Base-by-base conservation (phyloP, 2,113 vertebrate species). In the Sigmodon hispidus region DNA sequence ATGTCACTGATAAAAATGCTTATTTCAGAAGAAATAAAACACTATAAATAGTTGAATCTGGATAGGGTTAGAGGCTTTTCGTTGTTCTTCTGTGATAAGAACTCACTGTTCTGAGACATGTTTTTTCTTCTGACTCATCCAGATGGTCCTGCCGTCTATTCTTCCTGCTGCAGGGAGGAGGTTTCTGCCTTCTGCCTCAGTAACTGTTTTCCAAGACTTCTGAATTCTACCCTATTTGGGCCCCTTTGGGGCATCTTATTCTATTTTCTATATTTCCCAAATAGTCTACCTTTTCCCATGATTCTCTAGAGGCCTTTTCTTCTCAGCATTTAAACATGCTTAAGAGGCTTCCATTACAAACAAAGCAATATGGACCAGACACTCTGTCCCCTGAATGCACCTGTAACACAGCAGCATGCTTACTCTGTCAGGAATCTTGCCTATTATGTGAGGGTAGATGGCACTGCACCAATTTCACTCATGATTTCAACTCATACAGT, bases 1-100 rank as follows among this genome's bases (percentile, higher is more conserved):
- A 61, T 73, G 57, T 34, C 72, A 79, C 0, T 45, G n/a, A 6
- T 34, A 73, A 65, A 29, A 76, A 59, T 7, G 69, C 15, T 29
- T 31, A 43, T 95, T 94, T 89, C 36, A 92, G 21, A 91, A 90
- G 73, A 94, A 96, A 93, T 24, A 89, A 92, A 86, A 81, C 7
- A 43, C 61, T 63, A 90, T 59, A 63, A 73, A 86, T 43, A 89
- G 40, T 65, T 80, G 76, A 85, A 76, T 72, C n/a, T 59, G 43
- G 22, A 50, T 22, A 65, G 89, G 34, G 85, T 55, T 34, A 63
- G 34, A 72, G 15, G 7, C 26, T 79, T 89, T 70, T 94, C 87
- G 77, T 65, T 11, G 9, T 26, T 72, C 79, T 93, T 63, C 61
- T 90, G 24, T 52, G 72, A 29, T 65, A 50, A 93, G n/a, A 34